Evolutionary conservation across 1,140 invertebrate species (phyloP).

Genomic region (Drosophila tropicalis): DNA sequence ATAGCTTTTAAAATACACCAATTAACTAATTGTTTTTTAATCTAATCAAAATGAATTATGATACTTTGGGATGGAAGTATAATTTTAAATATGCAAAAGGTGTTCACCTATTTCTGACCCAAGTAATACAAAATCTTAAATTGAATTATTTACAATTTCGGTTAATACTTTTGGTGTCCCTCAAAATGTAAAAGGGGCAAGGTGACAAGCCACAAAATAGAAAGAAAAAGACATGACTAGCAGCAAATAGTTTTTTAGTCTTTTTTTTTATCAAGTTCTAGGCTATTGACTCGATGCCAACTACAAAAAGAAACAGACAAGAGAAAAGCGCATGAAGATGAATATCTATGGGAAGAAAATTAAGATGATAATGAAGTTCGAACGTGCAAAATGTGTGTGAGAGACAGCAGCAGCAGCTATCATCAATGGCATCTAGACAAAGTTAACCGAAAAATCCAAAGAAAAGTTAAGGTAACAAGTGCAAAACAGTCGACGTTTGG

Average conservation of each 20-base stretch:
- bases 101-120: background rate
- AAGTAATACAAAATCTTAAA: background rate
- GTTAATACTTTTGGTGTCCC: constrained; percentile 28
- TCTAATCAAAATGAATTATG: constrained; percentile 8
- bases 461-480: background rate
- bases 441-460: constrained; percentile 28
- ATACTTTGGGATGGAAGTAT: background rate
- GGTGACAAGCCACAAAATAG: constrained; percentile 35
- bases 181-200: constrained; percentile 47
- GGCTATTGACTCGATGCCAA: constrained; percentile 61
- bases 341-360: constrained; percentile 33
- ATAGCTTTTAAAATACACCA: background rate
- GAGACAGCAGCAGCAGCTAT: constrained; percentile 11
- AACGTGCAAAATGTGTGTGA: constrained; percentile 42
- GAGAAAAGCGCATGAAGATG: constrained; percentile 37
- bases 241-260: constrained; percentile 37
- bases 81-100: constrained; percentile 4
- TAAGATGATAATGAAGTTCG: constrained; percentile 46
- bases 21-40: constrained; percentile 7
- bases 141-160: background rate
- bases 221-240: constrained; percentile 33
- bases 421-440: constrained; percentile 34
- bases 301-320: background rate
- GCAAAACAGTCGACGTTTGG: background rate
- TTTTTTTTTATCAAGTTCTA: constrained; percentile 58